A percentile compares a stretch with the other conserved stretches of the same genome.
These are phyloP conservation scores for Caenorhabditis parvicauda DNA, from an alignment of 2,888 invertebrate species.

Conservation along the genomic window DNA sequence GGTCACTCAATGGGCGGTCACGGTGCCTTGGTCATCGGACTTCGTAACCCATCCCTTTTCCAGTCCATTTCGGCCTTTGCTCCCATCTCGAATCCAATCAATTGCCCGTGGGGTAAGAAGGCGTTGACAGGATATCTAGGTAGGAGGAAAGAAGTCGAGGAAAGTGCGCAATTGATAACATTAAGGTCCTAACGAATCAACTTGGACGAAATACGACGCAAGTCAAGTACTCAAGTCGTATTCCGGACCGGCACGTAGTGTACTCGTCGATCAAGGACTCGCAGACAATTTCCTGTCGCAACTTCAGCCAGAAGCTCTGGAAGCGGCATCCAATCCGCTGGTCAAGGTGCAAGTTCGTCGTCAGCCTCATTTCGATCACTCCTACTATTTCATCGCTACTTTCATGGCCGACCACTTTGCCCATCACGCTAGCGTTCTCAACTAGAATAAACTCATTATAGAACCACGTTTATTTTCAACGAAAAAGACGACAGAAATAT, in stretches of 20 bases:
- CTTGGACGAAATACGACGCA: slow-evolving; percentile 78
- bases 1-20: slow-evolving; percentile 88
- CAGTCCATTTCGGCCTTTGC: slow-evolving; percentile 84
- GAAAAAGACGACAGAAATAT: too few species aligned
- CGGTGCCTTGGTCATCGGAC: slow-evolving; percentile 74
- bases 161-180: not conserved
- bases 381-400: slow-evolving; percentile 86
- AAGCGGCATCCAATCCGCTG: slow-evolving; percentile 7
- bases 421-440: slow-evolving; percentile 73
- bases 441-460: too few species aligned
- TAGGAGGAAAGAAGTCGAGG: not conserved
- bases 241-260: slow-evolving; percentile 77
- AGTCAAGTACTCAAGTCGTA: slow-evolving; percentile 79
- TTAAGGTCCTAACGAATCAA: slow-evolving; percentile 66
- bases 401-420: slow-evolving; percentile 88
- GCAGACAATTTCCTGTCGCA: slow-evolving; percentile 41
- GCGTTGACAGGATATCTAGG: slow-evolving; percentile 65
- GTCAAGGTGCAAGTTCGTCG: slow-evolving; percentile 21
- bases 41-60: slow-evolving; percentile 74
- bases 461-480: too few species aligned
- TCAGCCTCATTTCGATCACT: slow-evolving; percentile 83
- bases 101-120: slow-evolving; percentile 78
- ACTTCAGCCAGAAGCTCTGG: slow-evolving; percentile 35
- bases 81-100: slow-evolving; percentile 84
- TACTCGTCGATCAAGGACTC: slow-evolving; percentile 74